phyloP scores from a whole-genome alignment of 2,888 invertebrate genomes.

The Leptinotarsa haldemani region DNA sequence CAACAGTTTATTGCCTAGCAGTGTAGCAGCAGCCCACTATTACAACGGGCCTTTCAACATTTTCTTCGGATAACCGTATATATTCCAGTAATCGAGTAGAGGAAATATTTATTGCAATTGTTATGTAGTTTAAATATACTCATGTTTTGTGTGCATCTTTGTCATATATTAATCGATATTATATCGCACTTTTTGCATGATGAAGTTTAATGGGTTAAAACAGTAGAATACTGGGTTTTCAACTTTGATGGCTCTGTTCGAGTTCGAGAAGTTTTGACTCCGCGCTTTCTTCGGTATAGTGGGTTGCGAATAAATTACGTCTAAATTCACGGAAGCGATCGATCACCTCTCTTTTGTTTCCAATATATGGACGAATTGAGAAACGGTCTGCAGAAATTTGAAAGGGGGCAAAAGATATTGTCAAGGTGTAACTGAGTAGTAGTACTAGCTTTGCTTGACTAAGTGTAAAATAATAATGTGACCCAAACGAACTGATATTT shows the following conservation, averaged over 20 bases:
- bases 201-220: background rate
- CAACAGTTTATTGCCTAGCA: slow-evolving; percentile 49
- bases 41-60: slow-evolving; percentile 19
- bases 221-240: slow-evolving; percentile 6
- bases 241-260: slow-evolving; percentile 14
- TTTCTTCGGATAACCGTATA: slow-evolving; percentile 19
- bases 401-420: slow-evolving; percentile 9
- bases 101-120: slow-evolving; percentile 40
- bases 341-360: slow-evolving; percentile 17
- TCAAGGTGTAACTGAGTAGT: slow-evolving; percentile 7
- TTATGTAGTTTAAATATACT: slow-evolving; percentile 53
- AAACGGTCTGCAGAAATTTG: slow-evolving; percentile 10
- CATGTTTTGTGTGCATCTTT: slow-evolving; percentile 17
- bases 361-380: slow-evolving; percentile 1
- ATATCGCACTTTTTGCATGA: slow-evolving; percentile 13
- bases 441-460: slow-evolving; percentile 7
- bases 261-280: slow-evolving; percentile 19
- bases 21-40: slow-evolving; percentile 18
- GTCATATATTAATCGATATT: slow-evolving; percentile 14
- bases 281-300: background rate
- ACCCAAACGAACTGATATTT: slow-evolving; percentile 18
- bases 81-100: slow-evolving; percentile 20
- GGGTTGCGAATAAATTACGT: slow-evolving; percentile 9
- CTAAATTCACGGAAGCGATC: slow-evolving; percentile 9
- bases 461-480: slow-evolving; percentile 19